Percentiles rank a stretch among this genome's conserved stretches.
Evolutionary conservation across 1,140 invertebrate genomes (phyloP).

Genomic region (Microplitis mediator): DNA sequence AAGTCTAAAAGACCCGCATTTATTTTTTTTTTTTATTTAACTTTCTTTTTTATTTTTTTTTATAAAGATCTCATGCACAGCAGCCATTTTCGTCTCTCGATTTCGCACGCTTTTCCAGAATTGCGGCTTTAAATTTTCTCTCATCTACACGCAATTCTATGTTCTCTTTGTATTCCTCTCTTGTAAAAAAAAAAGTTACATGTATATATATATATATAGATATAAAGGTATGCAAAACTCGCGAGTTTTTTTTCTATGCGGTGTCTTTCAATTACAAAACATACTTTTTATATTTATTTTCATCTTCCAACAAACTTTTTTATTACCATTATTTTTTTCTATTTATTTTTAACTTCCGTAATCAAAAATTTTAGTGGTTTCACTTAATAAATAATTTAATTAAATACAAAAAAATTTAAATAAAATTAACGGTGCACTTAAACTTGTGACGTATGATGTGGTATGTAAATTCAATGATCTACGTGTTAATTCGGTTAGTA

Average conservation of each 20-base stretch:
- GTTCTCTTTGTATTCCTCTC: not conserved
- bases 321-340: not conserved
- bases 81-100: slow-evolving; percentile 1
- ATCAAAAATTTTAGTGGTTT: no score
- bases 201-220: no score
- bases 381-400: no score
- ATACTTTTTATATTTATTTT: not conserved
- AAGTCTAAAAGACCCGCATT: slow-evolving; percentile 1
- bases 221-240: slow-evolving; percentile 13
- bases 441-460: no score
- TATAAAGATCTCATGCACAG: slow-evolving; percentile 1
- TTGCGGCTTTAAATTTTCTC: slow-evolving; percentile 10
- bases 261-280: slow-evolving; percentile 23
- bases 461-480: no score
- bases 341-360: not conserved
- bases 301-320: not conserved
- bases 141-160: not conserved
- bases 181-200: not conserved
- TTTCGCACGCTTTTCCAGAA: slow-evolving; percentile 6
- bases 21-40: not conserved
- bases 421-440: no score
- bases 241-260: not conserved
- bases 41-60: not conserved
- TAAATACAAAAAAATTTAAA: no score
- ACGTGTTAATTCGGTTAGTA: no score